Conservation (phyloP, 2,797 vertebrate species). For the Brachymystax lenok region DNA sequence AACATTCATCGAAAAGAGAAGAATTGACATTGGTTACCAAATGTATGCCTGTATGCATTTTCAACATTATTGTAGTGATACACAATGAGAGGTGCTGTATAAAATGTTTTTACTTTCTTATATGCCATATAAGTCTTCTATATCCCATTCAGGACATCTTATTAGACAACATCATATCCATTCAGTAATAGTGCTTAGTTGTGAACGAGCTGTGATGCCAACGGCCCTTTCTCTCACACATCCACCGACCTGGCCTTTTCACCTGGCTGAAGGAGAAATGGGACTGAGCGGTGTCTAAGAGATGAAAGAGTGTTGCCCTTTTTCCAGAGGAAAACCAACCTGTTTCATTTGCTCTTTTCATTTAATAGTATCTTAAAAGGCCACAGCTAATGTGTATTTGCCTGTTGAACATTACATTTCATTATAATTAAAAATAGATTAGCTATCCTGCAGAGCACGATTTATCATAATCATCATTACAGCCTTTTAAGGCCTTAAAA, state of each 20-base stretch:
- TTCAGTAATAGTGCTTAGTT: neutral
- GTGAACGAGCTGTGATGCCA: neutral
- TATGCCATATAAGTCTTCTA: neutral
- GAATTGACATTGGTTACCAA: neutral
- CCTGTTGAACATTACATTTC: constrained; percentile 69
- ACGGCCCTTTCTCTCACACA: neutral
- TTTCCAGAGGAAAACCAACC: constrained; percentile 50
- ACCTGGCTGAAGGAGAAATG: neutral
- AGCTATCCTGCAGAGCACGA: constrained; percentile 58
- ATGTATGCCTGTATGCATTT: neutral
- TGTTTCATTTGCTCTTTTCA: constrained; percentile 41
- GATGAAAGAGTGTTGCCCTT: constrained; percentile 62
- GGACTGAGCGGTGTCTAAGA: constrained; percentile 51
- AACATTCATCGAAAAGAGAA: neutral
- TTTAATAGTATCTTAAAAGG: constrained; percentile 60
- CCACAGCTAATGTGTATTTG: constrained; percentile 49
- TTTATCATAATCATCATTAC: constrained; percentile 71
- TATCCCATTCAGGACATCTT: neutral
- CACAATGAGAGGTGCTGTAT: neutral
- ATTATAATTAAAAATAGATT: constrained; percentile 77
- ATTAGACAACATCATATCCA: neutral
- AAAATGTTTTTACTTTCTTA: neutral
- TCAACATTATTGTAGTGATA: neutral
- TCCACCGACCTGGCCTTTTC: neutral
- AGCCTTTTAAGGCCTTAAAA: constrained; percentile 62